Base-by-base conservation (phyloP, 1,140 invertebrate species). In the Drosophila leontia region DNA sequence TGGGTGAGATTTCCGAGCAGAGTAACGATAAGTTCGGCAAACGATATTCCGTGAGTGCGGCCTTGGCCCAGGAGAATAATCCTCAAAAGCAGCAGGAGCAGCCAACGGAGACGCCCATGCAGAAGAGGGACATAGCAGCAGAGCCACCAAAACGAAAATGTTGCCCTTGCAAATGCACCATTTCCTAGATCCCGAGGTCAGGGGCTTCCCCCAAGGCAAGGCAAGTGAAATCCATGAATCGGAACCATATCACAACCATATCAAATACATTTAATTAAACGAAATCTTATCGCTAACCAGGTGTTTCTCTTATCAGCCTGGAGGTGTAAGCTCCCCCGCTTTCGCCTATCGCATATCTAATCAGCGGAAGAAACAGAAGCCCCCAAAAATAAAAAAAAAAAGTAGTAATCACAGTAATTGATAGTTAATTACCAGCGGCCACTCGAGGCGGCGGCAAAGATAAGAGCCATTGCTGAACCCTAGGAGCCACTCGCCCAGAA, bases 381-480 rank as follows among this genome's bases (percentile, higher is more conserved):
- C 69, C 26, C 44, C 11, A 45, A 71, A 29, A 23, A 39, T n/a
- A 48, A 4, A n/a, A 44, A 63, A 79, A 67, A 29, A 77, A 8
- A 37, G 11, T n/a, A n/a, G 53, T 83, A 88, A 81, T 81, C 84
- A 80, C 80, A 65, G 50, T 90, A 90, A 90, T 90, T 80, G 82
- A 90, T 90, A 82, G 68, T 81, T 90, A 90, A 90, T 90, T 90
- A 90, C 78, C 51, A 32, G 42, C 45, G 58, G 53, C 56, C 59
- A 72, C 65, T 70, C 51, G 69, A 64, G 61, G 44, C 56, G 29
- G 61, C 48, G 17, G 61, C n/a, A 32, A 42, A 57, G 60, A 51
- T 70, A 76, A 75, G 45, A 6, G 39, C 15, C 35, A 9, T 6
- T 4, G 34, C 32, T 12, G 32, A 55, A 19, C 19, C 15, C 23